These are phyloP conservation scores for Baronia brevicornis DNA, from an alignment of 2,888 invertebrate species.

Conservation along the genomic window DNA sequence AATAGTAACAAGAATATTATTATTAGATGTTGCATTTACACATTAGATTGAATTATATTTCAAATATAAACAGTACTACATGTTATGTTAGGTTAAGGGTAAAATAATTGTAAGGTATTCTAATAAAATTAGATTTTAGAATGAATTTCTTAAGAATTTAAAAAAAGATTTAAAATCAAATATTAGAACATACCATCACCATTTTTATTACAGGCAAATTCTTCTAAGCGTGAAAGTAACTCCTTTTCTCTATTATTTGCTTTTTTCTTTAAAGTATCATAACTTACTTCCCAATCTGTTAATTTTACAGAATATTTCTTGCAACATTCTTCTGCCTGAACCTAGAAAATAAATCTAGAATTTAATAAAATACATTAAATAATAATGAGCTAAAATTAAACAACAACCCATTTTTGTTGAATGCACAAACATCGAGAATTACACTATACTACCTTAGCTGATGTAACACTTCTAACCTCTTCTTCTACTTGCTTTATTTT, in stretches of 20 bases:
- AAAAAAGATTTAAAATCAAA: conserved; percentile 34
- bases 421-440: not conserved
- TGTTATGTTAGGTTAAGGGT: no score
- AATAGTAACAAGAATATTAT: no score
- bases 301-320: conserved; percentile 41
- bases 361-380: no score
- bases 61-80: no score
- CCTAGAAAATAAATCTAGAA: conserved; percentile 31
- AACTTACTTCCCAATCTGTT: conserved; percentile 69
- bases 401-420: no score
- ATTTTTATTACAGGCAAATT: conserved; percentile 33
- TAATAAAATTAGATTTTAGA: not conserved
- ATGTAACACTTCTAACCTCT: conserved; percentile 20
- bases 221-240: conserved; percentile 60
- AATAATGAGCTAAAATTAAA: no score
- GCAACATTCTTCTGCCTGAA: conserved; percentile 39
- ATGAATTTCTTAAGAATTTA: conserved; percentile 4
- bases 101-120: no score
- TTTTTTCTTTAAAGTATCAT: conserved; percentile 66
- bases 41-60: no score
- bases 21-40: no score
- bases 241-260: conserved; percentile 73
- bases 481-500: conserved; percentile 29
- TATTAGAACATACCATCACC: no score
- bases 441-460: conserved; percentile 20